Evolutionary conservation across 1,140 invertebrate genomes (phyloP), one percentile per base, ranked within the genome.

Genomic region (Helicorthomorpha holstii): DNA sequence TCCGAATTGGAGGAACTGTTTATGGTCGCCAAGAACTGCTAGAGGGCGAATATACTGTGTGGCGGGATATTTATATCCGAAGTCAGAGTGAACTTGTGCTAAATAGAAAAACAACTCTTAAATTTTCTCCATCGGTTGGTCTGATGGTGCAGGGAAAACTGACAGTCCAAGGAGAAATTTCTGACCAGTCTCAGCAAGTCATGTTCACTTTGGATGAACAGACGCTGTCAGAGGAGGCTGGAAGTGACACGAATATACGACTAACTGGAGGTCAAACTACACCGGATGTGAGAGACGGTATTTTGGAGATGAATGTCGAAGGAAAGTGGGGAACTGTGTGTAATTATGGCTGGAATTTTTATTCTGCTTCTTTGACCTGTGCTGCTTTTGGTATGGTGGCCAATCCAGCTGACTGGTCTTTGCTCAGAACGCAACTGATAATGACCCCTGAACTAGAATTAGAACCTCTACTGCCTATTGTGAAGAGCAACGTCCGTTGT

Each of bases 261-360:
- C 44, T 46, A 12, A 22, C 19, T 4, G 44, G 23, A 10, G 51
- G 44, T 3, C 3, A 16, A 16, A 29, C 4, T 14, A 42, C 22
- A 7, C 21, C 4, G 0, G n/a, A 14, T 10, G n/a, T 38, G 1
- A 27, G 55, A 12, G 68, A 72, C 58, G 74, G 74, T 23, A 54
- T 67, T 27, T 59, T 74, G 12, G 69, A 85, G 70, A 74, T 85
- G 0, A 74, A 79, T 58, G 71, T 95, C 4, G 78, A 82, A 54
- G 76, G 81, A 19, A 79, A 80, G 66, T 98, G 95, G 94, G 94
- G 94, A 46, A 95, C 91, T 0, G 86, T 99, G 2, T 99, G 95
- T 62, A 89, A 90, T 70, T 87, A 97, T 64, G 84, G 82, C 25
- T 99, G 94, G 91, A 93, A 80, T 45, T 81, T 88, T n/a, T 73